Evolutionary conservation across 2,113 vertebrate genomes (phyloP).

Genomic region (Dicrurus megarhynchus): DNA sequence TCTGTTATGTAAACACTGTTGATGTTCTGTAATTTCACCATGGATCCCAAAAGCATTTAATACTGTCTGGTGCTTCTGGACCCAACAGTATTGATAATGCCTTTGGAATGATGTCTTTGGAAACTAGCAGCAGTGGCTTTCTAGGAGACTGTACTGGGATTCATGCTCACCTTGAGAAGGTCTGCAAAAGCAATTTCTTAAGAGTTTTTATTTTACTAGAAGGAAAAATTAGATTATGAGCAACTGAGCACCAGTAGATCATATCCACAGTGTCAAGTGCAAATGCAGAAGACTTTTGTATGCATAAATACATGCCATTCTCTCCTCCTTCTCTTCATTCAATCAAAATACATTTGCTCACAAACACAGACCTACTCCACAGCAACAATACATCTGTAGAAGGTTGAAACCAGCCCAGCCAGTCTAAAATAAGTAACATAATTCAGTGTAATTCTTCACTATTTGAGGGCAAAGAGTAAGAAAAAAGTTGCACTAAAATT

Average conservation of each 20-base stretch:
- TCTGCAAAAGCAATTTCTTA: not conserved
- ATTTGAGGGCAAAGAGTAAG: not conserved
- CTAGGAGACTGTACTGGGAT: not conserved
- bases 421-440: not conserved
- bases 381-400: not conserved
- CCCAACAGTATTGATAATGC: not conserved
- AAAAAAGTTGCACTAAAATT: not conserved
- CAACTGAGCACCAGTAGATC: not conserved
- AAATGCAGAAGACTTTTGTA: not conserved
- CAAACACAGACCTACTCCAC: not conserved
- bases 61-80: not conserved
- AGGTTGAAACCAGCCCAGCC: not conserved
- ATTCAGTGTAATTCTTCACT: not conserved
- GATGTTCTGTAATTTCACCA: not conserved
- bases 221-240: not conserved
- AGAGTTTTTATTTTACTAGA: not conserved
- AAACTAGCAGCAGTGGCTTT: not conserved
- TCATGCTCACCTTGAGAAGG: not conserved
- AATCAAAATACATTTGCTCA: not conserved
- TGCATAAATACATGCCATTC: not conserved
- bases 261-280: not conserved
- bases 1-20: slow-evolving; percentile 1
- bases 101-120: not conserved
- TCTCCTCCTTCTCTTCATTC: not conserved
- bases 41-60: not conserved